Conservation (phyloP, 37 sponge, comb jelly and placozoan genomes). For the Beroe forskalii region DNA sequence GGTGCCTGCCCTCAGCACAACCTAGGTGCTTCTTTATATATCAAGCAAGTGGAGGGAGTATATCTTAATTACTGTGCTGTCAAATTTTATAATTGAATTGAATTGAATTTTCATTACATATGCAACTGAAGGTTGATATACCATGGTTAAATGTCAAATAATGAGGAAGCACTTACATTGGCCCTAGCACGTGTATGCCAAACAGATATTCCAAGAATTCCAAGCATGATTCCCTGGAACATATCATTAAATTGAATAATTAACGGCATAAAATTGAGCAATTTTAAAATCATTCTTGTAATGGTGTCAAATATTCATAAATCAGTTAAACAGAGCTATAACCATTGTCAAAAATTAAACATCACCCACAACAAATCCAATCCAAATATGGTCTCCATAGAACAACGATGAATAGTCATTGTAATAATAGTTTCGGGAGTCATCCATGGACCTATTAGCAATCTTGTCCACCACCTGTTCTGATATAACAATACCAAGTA, state of each 20-base stretch:
- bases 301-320: too few species aligned
- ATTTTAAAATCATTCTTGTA: not conserved
- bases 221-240: not conserved
- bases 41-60: too few species aligned
- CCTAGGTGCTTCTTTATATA: too few species aligned
- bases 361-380: conserved; percentile 34
- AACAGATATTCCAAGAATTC: not conserved
- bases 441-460: not conserved
- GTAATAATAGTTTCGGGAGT: not conserved
- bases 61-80: too few species aligned
- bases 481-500: conserved; percentile 14
- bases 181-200: conserved; percentile 46
- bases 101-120: too few species aligned
- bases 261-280: not conserved
- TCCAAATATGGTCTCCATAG: conserved; percentile 25
- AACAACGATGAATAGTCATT: not conserved
- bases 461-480: not conserved
- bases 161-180: too few species aligned
- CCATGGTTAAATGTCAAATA: too few species aligned
- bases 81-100: too few species aligned
- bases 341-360: too few species aligned
- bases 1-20: too few species aligned
- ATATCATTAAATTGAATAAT: not conserved
- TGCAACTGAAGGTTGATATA: too few species aligned
- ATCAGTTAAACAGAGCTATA: too few species aligned